Evolutionary conservation across 2,797 vertebrate genomes (phyloP).

Genomic region (Avahi laniger): DNA sequence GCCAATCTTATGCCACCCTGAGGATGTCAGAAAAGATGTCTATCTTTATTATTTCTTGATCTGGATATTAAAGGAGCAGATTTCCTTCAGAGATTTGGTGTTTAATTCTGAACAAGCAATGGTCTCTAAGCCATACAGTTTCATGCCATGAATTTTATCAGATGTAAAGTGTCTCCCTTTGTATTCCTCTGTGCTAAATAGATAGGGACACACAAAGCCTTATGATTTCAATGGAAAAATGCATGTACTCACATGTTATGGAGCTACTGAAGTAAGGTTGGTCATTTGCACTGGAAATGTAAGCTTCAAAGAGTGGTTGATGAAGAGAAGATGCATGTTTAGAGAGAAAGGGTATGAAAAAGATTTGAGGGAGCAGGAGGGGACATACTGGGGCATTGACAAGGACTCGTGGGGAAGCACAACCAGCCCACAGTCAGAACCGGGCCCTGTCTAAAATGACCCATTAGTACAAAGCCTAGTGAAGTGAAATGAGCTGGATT

Average conservation of each 20-base stretch:
- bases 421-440: background rate
- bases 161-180: background rate
- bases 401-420: background rate
- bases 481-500: background rate
- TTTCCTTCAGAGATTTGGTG: constrained; percentile 31
- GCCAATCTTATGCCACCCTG: background rate
- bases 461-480: background rate
- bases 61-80: background rate
- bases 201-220: background rate
- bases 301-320: background rate
- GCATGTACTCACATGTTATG: background rate
- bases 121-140: background rate
- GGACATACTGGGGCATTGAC: background rate
- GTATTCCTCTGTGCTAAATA: background rate
- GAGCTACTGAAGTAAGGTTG: background rate
- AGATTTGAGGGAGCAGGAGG: background rate
- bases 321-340: background rate
- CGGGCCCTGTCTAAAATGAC: background rate
- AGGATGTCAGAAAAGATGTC: constrained; percentile 1
- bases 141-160: background rate
- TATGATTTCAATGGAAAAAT: background rate
- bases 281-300: background rate
- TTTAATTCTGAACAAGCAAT: constrained; percentile 46
- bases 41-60: constrained; percentile 20
- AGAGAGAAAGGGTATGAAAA: background rate